Evolutionary conservation across 2,888 invertebrate species (phyloP).

Genomic region (Chaetogeoica ovagalla): DNA sequence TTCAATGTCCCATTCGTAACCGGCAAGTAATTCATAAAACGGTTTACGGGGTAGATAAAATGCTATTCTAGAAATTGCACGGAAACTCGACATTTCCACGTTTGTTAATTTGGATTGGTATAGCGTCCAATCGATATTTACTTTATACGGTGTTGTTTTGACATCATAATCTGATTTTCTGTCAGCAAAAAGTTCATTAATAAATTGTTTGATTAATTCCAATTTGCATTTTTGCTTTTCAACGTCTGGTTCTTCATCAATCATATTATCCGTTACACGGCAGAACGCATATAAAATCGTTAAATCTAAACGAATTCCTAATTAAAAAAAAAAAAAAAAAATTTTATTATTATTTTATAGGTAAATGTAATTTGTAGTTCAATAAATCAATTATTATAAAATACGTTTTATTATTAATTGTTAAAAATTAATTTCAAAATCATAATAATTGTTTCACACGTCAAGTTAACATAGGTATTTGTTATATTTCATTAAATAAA

Average conservation of each 20-base stretch:
- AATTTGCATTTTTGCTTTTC: conserved; percentile 5
- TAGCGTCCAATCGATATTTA: conserved; percentile 9
- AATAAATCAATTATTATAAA: too few relatives aligned
- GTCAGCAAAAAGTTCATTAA: conserved; percentile 23
- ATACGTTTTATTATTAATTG: too few relatives aligned
- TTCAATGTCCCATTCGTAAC: conserved; percentile 34
- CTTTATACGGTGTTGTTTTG: conserved; percentile 1
- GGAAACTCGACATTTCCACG: conserved; percentile 1
- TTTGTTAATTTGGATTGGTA: conserved; percentile 13
- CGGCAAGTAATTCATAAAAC: conserved; percentile 25
- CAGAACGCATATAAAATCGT: conserved; percentile 25
- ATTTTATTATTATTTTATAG: background rate
- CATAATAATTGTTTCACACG: too few relatives aligned
- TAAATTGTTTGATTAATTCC: background rate
- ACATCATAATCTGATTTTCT: conserved; percentile 38
- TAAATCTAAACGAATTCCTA: conserved; percentile 36
- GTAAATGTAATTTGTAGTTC: background rate
- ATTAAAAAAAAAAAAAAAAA: background rate
- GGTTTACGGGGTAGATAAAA: conserved; percentile 41
- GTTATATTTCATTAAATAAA: too few relatives aligned
- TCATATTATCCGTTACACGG: conserved; percentile 40
- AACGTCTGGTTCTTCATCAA: conserved; percentile 1
- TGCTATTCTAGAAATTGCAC: conserved; percentile 31
- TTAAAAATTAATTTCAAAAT: too few relatives aligned
- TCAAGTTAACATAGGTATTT: too few relatives aligned